A percentile compares a stretch with the other conserved stretches of the same genome.
Evolutionary conservation across 2,888 invertebrate species (phyloP).

Genomic region (Agrochola lychnidis): DNA sequence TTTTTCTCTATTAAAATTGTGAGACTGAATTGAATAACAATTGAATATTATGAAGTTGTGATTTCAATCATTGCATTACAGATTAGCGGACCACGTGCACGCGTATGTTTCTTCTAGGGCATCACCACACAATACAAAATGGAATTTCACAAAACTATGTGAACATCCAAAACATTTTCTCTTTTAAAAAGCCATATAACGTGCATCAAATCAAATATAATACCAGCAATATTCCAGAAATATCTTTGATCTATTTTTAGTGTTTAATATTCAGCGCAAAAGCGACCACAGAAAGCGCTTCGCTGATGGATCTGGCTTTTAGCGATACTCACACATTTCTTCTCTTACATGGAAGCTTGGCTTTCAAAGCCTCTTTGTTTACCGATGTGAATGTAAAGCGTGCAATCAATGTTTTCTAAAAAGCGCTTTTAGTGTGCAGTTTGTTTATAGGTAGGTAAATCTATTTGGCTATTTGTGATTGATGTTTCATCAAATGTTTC

Average conservation of each 20-base stretch:
- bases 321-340: constrained; percentile 74
- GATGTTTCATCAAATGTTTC: neutral
- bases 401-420: constrained; percentile 73
- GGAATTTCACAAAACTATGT: neutral
- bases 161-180: neutral
- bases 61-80: neutral
- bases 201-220: constrained; percentile 17
- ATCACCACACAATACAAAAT: neutral
- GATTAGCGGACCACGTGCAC: neutral
- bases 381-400: constrained; percentile 68
- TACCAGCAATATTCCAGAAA: constrained; percentile 15
- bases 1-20: neutral
- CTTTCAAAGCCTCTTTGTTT: constrained; percentile 76
- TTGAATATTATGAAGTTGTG: neutral
- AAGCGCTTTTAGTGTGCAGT: constrained; percentile 48
- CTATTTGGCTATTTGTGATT: neutral
- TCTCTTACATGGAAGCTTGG: constrained; percentile 59
- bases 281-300: constrained; percentile 70
- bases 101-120: neutral
- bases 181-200: neutral
- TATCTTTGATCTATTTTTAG: constrained; percentile 61
- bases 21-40: neutral
- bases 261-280: constrained; percentile 72
- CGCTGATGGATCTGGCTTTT: constrained; percentile 78
- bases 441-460: neutral